Percentiles rank a stretch among this genome's conserved stretches.
phyloP scores from a whole-genome alignment of 2,797 vertebrate genomes.

The Sus cebifrons region DNA sequence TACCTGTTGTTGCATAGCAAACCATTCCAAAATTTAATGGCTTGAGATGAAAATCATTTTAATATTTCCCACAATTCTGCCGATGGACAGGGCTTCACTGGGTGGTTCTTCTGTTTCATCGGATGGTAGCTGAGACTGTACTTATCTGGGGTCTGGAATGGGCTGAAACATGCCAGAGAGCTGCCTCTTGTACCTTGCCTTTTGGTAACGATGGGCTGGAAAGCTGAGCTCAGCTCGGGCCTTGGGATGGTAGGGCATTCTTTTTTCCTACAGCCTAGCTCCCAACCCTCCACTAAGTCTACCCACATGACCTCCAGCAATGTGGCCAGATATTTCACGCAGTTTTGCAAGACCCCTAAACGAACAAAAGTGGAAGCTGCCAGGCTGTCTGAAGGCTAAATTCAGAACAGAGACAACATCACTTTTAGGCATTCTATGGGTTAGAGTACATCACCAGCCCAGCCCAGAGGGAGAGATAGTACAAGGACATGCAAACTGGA shows the following conservation, averaged over 20 bases:
- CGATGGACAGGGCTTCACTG: not conserved
- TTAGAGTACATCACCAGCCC: not conserved
- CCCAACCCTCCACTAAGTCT: not conserved
- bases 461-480: not conserved
- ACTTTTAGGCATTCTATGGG: not conserved
- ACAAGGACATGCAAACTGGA: not conserved
- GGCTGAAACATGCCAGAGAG: constrained; percentile 9
- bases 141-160: not conserved
- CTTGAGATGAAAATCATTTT: not conserved
- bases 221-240: not conserved
- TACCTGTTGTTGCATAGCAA: not conserved
- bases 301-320: not conserved
- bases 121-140: not conserved
- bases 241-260: not conserved
- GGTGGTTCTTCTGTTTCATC: not conserved
- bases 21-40: not conserved
- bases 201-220: not conserved
- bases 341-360: not conserved
- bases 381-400: not conserved
- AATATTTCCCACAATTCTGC: not conserved
- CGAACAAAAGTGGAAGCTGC: not conserved
- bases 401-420: not conserved
- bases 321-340: not conserved
- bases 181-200: not conserved
- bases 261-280: not conserved